These are phyloP conservation scores for Thalassoma bifasciatum DNA, from an alignment of 2,113 vertebrate genomes.

Conservation along the genomic window DNA sequence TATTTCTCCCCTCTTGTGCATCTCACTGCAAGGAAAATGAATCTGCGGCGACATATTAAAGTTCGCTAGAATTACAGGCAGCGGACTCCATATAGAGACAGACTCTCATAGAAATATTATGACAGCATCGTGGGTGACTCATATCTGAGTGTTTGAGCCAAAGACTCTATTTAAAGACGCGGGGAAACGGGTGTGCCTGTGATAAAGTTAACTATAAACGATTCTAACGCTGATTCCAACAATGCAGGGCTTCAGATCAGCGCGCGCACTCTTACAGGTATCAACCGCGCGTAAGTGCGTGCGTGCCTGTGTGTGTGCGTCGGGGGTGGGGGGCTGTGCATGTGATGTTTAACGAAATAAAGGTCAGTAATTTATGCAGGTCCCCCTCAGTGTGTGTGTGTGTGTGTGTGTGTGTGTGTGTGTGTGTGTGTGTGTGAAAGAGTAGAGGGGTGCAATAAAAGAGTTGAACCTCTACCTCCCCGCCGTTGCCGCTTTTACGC, in stretches of 20 bases:
- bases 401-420: constrained; percentile 18
- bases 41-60: constrained; percentile 3
- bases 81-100: not conserved
- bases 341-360: constrained; percentile 26
- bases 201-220: constrained; percentile 8
- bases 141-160: constrained; percentile 1
- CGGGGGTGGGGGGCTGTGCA: not conserved
- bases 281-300: not conserved
- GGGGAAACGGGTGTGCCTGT: not conserved
- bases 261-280: not conserved
- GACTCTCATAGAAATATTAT: not conserved
- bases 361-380: constrained; percentile 21
- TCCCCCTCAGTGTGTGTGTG: constrained; percentile 2
- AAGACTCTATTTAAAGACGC: not conserved
- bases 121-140: constrained; percentile 24
- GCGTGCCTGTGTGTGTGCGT: not conserved
- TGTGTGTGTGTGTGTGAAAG: constrained; percentile 13
- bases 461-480: constrained; percentile 8
- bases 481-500: constrained; percentile 34
- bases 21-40: not conserved
- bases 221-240: constrained; percentile 11
- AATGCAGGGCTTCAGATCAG: not conserved
- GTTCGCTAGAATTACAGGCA: constrained; percentile 1
- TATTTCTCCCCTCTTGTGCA: not conserved
- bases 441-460: not conserved